Conservation (phyloP, 2,888 invertebrate genomes). For the Metellina segmentata region DNA sequence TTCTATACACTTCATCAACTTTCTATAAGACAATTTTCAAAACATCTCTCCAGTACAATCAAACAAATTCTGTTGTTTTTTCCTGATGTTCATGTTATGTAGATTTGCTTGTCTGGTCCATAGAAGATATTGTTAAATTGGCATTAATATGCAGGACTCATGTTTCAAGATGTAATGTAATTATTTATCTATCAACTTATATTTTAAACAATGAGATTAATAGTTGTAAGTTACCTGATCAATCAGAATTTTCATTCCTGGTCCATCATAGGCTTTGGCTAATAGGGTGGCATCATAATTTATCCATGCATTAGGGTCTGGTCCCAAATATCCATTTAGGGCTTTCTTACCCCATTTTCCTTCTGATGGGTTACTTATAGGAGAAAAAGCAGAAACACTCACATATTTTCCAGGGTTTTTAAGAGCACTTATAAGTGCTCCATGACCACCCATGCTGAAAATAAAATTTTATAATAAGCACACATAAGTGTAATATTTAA, state of each 20-base stretch:
- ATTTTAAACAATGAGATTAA: background rate
- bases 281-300: slow-evolving; percentile 95
- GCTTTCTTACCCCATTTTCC: slow-evolving; percentile 94
- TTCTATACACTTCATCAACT: no score
- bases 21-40: no score
- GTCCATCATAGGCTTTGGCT: slow-evolving; percentile 90
- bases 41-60: no score
- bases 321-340: slow-evolving; percentile 89
- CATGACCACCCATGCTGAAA: slow-evolving; percentile 98
- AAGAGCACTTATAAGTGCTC: slow-evolving; percentile 93
- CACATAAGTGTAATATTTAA: no score
- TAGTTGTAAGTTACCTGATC: slow-evolving; percentile 87
- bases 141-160: no score
- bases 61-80: no score
- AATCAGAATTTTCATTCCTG: slow-evolving; percentile 90
- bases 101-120: no score
- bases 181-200: background rate
- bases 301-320: slow-evolving; percentile 86
- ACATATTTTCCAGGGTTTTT: slow-evolving; percentile 92
- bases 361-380: slow-evolving; percentile 92
- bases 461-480: slow-evolving; percentile 57
- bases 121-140: no score
- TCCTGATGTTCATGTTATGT: no score
- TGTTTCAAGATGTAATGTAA: no score
- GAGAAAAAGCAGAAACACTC: slow-evolving; percentile 95